These are phyloP conservation scores for Notiomystis cincta DNA, from an alignment of 2,113 vertebrate genomes.

Conservation along the genomic window DNA sequence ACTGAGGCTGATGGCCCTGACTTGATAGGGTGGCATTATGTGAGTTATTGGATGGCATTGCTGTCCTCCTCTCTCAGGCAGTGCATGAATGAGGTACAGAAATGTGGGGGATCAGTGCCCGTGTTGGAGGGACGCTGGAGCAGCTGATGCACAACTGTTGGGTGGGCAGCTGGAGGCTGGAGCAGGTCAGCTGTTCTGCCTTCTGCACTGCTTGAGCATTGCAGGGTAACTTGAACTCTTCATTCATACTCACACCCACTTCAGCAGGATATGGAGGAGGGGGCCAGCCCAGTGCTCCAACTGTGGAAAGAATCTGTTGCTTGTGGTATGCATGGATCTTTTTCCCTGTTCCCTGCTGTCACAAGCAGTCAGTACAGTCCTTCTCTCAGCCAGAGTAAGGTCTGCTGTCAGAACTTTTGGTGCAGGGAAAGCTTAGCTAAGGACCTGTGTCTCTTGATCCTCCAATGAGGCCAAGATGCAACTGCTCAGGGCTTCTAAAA, in stretches of 20 bases:
- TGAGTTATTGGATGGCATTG: not conserved
- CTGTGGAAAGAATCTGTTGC: not conserved
- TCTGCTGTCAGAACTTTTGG: not conserved
- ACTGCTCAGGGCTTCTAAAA: not conserved
- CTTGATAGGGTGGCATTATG: fast-evolving
- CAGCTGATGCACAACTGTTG: not conserved
- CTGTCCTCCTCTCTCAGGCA: not conserved
- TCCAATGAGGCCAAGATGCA: not conserved
- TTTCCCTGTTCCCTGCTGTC: not conserved
- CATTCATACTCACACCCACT: not conserved
- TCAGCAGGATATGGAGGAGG: not conserved
- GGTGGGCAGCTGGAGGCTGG: not conserved
- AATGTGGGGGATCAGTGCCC: not conserved
- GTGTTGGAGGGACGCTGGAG: not conserved
- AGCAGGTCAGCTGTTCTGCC: not conserved
- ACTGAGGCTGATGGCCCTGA: not conserved
- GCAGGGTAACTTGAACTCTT: not conserved
- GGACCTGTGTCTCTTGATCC: not conserved
- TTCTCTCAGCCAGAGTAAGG: not conserved
- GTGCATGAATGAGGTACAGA: not conserved
- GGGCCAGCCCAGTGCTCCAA: not conserved
- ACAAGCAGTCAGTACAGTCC: not conserved
- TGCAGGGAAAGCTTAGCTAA: not conserved
- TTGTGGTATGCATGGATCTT: not conserved
- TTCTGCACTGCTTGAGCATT: fast-evolving